These are phyloP conservation scores for Eupristina koningsbergeri DNA, from an alignment of 1,140 invertebrate species.

Conservation along the genomic window DNA sequence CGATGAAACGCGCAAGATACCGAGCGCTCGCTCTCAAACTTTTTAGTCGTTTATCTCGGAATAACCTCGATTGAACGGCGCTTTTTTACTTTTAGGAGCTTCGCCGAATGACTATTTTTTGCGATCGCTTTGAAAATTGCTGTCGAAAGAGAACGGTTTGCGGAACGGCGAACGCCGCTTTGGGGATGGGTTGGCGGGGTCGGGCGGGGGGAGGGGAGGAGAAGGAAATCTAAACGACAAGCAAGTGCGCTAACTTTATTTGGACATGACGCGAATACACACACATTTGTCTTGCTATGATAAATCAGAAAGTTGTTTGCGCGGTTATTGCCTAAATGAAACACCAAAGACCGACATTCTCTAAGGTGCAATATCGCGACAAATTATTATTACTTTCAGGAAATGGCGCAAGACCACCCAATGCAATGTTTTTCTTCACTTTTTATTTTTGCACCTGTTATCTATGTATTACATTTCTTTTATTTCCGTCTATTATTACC, in stretches of 20 bases:
- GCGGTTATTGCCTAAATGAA: background rate
- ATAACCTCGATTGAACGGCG: background rate
- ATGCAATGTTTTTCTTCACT: background rate
- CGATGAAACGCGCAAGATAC: background rate
- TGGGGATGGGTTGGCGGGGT: too few relatives aligned
- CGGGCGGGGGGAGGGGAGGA: too few relatives aligned
- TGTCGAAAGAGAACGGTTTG: background rate
- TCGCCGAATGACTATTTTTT: background rate
- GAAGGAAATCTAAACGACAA: background rate
- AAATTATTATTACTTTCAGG: background rate
- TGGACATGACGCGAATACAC: background rate
- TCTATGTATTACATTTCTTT: background rate
- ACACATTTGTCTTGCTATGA: background rate
- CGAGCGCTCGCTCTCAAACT: background rate
- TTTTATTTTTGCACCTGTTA: background rate
- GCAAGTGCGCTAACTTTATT: background rate
- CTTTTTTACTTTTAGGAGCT: background rate
- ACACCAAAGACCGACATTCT: background rate
- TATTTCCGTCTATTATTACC: background rate
- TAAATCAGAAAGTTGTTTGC: too few relatives aligned
- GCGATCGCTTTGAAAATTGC: background rate
- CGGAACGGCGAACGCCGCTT: too few relatives aligned
- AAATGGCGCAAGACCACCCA: background rate
- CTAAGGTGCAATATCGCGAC: background rate
- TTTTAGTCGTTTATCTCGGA: background rate